These are phyloP conservation scores for Climacteris rufus DNA, from an alignment of 2,113 vertebrate species.

Conservation along the genomic window DNA sequence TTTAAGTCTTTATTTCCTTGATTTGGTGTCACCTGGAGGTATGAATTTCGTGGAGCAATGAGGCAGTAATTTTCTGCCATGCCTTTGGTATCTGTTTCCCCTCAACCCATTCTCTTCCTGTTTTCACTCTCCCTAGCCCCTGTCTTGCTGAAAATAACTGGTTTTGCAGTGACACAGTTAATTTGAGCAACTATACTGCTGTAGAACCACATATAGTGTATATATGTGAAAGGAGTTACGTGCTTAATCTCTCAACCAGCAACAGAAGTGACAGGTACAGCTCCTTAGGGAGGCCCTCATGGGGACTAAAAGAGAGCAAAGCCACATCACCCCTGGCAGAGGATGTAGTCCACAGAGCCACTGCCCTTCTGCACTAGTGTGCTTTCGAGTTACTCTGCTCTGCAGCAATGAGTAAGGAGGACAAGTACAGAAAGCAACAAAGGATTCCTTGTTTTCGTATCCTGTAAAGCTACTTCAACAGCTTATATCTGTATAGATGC, in stretches of 20 bases:
- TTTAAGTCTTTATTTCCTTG: not conserved
- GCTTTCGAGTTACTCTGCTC: not conserved
- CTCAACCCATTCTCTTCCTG: not conserved
- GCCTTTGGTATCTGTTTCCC: not conserved
- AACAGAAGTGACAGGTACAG: not conserved
- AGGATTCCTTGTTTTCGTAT: not conserved
- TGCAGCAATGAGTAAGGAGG: not conserved
- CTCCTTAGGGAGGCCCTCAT: not conserved
- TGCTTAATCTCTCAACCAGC: not conserved
- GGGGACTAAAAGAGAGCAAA: not conserved
- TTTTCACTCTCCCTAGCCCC: not conserved
- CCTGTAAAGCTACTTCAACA: not conserved
- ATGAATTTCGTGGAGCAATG: not conserved
- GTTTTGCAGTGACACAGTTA: not conserved
- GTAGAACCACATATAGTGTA: not conserved
- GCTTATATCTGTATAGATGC: not conserved
- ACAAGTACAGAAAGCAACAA: not conserved
- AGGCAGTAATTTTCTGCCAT: not conserved
- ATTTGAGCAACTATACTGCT: not conserved
- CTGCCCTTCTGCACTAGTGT: not conserved
- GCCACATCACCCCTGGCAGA: not conserved
- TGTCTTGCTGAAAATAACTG: not conserved
- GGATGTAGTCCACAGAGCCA: too few relatives aligned
- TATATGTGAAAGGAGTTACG: not conserved
- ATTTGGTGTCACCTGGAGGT: not conserved